Conservation (phyloP, 2,797 vertebrate species). For the Alcedo atthis region DNA sequence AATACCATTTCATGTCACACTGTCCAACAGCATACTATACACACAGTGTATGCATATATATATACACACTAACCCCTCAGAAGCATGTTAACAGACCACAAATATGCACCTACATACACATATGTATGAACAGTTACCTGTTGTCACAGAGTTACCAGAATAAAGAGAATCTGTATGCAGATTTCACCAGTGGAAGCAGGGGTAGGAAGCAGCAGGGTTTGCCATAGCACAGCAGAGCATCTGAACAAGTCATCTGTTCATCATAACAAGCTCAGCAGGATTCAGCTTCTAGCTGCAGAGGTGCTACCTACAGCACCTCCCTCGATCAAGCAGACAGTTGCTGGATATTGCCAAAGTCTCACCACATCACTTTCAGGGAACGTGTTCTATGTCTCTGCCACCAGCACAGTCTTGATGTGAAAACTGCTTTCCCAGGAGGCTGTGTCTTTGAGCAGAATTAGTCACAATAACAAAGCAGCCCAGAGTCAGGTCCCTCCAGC, state of each 20-base stretch:
- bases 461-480: slow-evolving; percentile 14
- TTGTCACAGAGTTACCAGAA: not conserved
- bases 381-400: not conserved
- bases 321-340: slow-evolving; percentile 35
- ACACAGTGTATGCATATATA: not conserved
- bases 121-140: not conserved
- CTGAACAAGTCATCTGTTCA: slow-evolving; percentile 57
- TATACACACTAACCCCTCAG: not conserved
- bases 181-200: not conserved
- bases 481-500: slow-evolving; percentile 29
- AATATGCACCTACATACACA: not conserved
- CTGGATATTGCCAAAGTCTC: slow-evolving; percentile 38
- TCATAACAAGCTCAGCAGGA: slow-evolving; percentile 57
- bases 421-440: slow-evolving; percentile 15
- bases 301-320: slow-evolving; percentile 40
- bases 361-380: slow-evolving; percentile 14
- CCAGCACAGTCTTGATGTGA: slow-evolving; percentile 2
- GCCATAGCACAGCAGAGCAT: not conserved
- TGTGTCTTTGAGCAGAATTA: slow-evolving; percentile 36
- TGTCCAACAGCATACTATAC: not conserved
- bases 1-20: not conserved
- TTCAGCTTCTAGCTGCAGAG: slow-evolving; percentile 45
- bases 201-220: not conserved
- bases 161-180: not conserved
- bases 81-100: not conserved